Evolutionary conservation across 2,888 invertebrate genomes (phyloP), one percentile per base, ranked within the genome.

Genomic region (Leptinotarsa tumamoca): DNA sequence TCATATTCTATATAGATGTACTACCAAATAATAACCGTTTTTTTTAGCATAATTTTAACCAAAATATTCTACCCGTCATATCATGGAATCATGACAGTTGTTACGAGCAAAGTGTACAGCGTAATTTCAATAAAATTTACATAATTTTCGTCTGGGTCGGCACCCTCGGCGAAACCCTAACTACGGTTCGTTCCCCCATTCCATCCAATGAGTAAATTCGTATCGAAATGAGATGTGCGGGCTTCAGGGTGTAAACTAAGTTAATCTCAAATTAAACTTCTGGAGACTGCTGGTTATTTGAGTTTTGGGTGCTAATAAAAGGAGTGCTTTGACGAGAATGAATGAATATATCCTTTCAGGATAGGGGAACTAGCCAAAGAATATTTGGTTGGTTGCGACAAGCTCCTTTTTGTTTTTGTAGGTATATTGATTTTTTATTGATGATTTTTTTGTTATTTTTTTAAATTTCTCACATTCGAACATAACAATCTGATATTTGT

Each of bases 241-340:
- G n/a, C 43, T 33, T 33, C 63, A 33, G 63, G 63, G 63, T 63
- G 63, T 43, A 63, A 63, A 63, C 63, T 63, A 43, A 63, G 63
- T 63, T 63, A 63, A 63, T 63, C 63, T 63, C 63, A 63, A 63
- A 63, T 63, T 63, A 63, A 63, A 63, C 63, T 63, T 63, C 63
- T 63, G 63, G n/a, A 63, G 63, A 63, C 63, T 27, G 63, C 63
- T 33, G 63, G 63, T 63, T 43, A 63, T 63, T 63, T 63, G 63
- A 63, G 63, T 43, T 63, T 63, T n/a, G n/a, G 5, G 63, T 43
- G 63, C 63, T 33, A 63, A 63, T 63, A 63, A 33, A 63, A 63
- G 27, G 63, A 63, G 63, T 33, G 14, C n/a, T 63, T 63, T 33
- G 33, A 63, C 13, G 63, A n/a, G 33, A 63, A 33, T 15, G 33